Evolutionary conservation across 2,888 invertebrate genomes (phyloP).

Genomic region (Empis livida): DNA sequence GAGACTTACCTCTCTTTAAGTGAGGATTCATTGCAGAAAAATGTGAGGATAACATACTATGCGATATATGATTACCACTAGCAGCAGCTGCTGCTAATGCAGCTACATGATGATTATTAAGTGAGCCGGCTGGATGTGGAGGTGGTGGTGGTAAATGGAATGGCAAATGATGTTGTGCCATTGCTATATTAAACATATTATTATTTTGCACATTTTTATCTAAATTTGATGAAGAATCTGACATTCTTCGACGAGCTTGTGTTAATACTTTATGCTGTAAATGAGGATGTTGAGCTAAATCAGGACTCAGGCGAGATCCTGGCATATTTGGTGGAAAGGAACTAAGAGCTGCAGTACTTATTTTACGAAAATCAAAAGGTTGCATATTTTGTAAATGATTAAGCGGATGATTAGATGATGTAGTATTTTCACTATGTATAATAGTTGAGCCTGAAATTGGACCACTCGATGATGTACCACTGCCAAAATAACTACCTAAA

Average conservation of each 20-base stretch:
- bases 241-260: slow-evolving; percentile 40
- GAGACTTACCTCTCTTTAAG: slow-evolving; percentile 15
- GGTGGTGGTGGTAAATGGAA: slow-evolving; percentile 53
- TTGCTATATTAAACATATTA: slow-evolving; percentile 47
- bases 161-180: slow-evolving; percentile 46
- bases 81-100: slow-evolving; percentile 45
- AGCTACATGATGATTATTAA: slow-evolving; percentile 48
- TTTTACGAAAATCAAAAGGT: slow-evolving; percentile 82
- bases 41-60: slow-evolving; percentile 48
- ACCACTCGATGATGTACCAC: slow-evolving; percentile 14
- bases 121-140: slow-evolving; percentile 43
- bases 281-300: slow-evolving; percentile 28
- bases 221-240: slow-evolving; percentile 34
- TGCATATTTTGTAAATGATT: slow-evolving; percentile 91
- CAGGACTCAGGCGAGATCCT: slow-evolving; percentile 25
- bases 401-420: slow-evolving; percentile 54
- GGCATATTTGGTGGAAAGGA: slow-evolving; percentile 33
- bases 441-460: slow-evolving; percentile 4
- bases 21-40: slow-evolving; percentile 19
- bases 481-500: slow-evolving; percentile 17
- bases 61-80: slow-evolving; percentile 44
- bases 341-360: slow-evolving; percentile 40
- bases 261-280: slow-evolving; percentile 31
- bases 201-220: slow-evolving; percentile 36
- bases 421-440: slow-evolving; percentile 11